Evolutionary conservation across 2,797 vertebrate species (phyloP), one percentile per base, ranked within the genome.

Genomic region (Erpetoichthys calabaricus): DNA sequence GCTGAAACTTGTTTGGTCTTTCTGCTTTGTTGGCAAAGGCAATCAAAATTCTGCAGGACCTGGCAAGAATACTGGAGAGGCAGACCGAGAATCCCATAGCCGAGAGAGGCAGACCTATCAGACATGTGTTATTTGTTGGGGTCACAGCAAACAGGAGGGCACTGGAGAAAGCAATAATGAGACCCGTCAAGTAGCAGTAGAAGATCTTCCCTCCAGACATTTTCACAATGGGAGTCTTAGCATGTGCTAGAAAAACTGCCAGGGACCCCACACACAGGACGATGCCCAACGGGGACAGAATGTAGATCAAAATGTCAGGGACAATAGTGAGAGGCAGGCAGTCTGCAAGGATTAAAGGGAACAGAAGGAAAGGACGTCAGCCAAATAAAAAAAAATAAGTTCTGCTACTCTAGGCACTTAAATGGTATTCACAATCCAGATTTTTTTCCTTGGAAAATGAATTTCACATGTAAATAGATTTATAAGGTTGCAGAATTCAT

Each of bases 41-140:
- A 10, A 47, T 7, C 8, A 58, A 41, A 5, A 56, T 43, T 47
- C 8, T 41, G 3, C 50, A 6, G 5, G 57, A 51, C 47, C 52
- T 58, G 49, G 47, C 57, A 9, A 58, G 47, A 7, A 58, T 7
- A 4, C 57, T 45, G 47, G 57, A 58, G 42, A 58, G 47, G 10
- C 45, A 47, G 49, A 51, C 41, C 9, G 57, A 47, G 46, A 56
- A 58, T 3, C 57, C 52, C 45, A 58, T 43, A 7, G 45, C 57
- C 8, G 52, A 58, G 10, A 58, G 41, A 3, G 57, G 50, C 50
- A 51, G 44, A 4, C 46, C 45, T 8, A 42, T 25, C 10, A 50
- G 50, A 47, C 57, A 58, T 42, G 7, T 58, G 5, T 41, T 42
- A 8, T 25, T 43, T 4, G 45, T 56, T 10, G 57, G 57, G 6